Evolutionary conservation across 2,888 invertebrate genomes (phyloP).

Genomic region (Drosophila anomelani): DNA sequence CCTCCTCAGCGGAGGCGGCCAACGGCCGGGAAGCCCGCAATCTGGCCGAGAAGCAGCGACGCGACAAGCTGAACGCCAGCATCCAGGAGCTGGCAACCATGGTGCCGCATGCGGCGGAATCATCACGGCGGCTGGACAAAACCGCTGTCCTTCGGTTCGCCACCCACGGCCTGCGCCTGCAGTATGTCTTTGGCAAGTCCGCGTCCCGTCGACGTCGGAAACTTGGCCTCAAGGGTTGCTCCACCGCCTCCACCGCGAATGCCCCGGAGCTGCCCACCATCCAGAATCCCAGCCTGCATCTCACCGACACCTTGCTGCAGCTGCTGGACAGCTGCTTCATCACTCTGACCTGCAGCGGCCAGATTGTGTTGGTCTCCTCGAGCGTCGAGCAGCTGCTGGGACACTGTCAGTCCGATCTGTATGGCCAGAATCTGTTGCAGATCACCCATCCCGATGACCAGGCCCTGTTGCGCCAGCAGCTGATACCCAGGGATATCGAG

Average conservation of each 20-base stretch:
- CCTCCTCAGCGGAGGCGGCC: constrained; percentile 55
- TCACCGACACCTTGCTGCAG: constrained; percentile 88
- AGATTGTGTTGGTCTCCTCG: constrained; percentile 94
- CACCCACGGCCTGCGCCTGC: constrained; percentile 92
- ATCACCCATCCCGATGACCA: constrained; percentile 92
- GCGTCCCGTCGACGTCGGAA: constrained; percentile 58
- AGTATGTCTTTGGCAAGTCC: constrained; percentile 86
- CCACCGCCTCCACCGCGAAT: background rate
- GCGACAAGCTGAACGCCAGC: constrained; percentile 94
- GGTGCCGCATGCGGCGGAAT: constrained; percentile 92
- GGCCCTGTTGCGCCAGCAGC: constrained; percentile 88
- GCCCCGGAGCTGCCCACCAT: constrained; percentile 5
- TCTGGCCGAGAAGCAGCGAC: constrained; percentile 94
- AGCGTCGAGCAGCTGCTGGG: constrained; percentile 94
- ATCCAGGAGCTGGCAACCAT: constrained; percentile 92
- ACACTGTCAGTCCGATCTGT: constrained; percentile 93
- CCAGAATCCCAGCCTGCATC: constrained; percentile 80
- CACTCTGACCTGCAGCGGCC: constrained; percentile 91
- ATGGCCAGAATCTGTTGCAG: constrained; percentile 92
- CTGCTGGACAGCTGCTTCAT: constrained; percentile 92
- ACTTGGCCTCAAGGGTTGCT: constrained; percentile 38
- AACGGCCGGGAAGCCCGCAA: constrained; percentile 93
- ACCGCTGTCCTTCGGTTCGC: constrained; percentile 94
- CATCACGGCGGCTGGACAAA: constrained; percentile 94
- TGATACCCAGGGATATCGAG: constrained; percentile 86